Conservation (phyloP, 1,140 invertebrate genomes). For the Sycophila sp. region DNA sequence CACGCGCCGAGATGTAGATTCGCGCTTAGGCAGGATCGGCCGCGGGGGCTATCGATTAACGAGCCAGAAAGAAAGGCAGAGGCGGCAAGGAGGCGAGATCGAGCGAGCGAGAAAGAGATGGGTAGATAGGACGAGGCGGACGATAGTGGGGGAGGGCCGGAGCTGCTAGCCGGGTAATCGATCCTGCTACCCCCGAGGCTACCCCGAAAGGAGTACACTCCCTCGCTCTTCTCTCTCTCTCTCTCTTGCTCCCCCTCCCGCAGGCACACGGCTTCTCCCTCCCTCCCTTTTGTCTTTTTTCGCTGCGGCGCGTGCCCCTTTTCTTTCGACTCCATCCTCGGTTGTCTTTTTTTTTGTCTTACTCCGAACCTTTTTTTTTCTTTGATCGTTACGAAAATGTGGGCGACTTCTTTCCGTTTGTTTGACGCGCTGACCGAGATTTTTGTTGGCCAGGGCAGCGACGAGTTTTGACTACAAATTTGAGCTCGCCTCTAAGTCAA, state of each 20-base stretch:
- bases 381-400: too few species aligned
- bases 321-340: neutral
- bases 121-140: neutral
- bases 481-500: too few species aligned
- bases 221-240: neutral
- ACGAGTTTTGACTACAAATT: too few species aligned
- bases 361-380: neutral
- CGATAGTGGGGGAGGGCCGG: neutral
- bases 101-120: neutral
- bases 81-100: neutral
- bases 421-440: neutral
- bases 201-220: constrained; percentile 23
- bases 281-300: neutral
- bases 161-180: constrained; percentile 27
- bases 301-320: neutral
- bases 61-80: constrained; percentile 19
- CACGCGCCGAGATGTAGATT: too few species aligned
- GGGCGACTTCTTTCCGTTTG: neutral
- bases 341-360: neutral
- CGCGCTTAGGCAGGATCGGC: constrained; percentile 17
- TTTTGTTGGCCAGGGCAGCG: neutral
- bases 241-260: neutral
- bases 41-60: constrained; percentile 34
- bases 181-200: constrained; percentile 11
- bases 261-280: neutral